Percentiles rank a stretch among this genome's conserved stretches.
Evolutionary conservation across 1,140 invertebrate genomes (phyloP).

Genomic region (Plectrocnemia conspersa): DNA sequence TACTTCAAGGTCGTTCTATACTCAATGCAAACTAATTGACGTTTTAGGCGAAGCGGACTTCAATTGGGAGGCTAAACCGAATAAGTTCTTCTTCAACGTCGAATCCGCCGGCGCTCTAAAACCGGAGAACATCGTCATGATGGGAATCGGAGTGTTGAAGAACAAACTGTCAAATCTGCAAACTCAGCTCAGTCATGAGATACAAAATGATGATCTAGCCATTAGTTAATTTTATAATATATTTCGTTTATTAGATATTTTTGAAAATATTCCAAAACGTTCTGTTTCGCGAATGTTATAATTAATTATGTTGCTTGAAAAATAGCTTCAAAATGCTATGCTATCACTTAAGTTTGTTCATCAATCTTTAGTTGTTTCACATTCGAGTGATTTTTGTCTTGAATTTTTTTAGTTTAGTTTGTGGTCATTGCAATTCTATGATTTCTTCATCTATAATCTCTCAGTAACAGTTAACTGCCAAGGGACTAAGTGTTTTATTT

Average conservation of each 20-base stretch:
- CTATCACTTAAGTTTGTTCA: too few species aligned
- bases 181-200: slow-evolving; percentile 84
- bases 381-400: too few species aligned
- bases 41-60: slow-evolving; percentile 79
- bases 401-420: too few species aligned
- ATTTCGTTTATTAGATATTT: background rate
- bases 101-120: slow-evolving; percentile 91
- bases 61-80: slow-evolving; percentile 90
- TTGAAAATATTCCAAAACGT: slow-evolving; percentile 5
- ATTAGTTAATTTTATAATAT: slow-evolving; percentile 51
- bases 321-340: too few species aligned
- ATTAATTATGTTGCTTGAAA: too few species aligned
- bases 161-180: slow-evolving; percentile 95
- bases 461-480: too few species aligned
- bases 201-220: slow-evolving; percentile 75
- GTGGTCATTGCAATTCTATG: too few species aligned
- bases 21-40: slow-evolving; percentile 13
- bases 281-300: too few species aligned
- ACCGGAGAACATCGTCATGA: slow-evolving; percentile 95
- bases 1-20: slow-evolving; percentile 16
- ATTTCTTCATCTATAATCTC: too few species aligned
- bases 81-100: slow-evolving; percentile 97
- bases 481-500: too few species aligned
- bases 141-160: slow-evolving; percentile 88
- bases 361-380: too few species aligned